These are phyloP conservation scores for Zhuqinia jingwanae DNA, from an alignment of 2,888 invertebrate genomes.

Conservation along the genomic window DNA sequence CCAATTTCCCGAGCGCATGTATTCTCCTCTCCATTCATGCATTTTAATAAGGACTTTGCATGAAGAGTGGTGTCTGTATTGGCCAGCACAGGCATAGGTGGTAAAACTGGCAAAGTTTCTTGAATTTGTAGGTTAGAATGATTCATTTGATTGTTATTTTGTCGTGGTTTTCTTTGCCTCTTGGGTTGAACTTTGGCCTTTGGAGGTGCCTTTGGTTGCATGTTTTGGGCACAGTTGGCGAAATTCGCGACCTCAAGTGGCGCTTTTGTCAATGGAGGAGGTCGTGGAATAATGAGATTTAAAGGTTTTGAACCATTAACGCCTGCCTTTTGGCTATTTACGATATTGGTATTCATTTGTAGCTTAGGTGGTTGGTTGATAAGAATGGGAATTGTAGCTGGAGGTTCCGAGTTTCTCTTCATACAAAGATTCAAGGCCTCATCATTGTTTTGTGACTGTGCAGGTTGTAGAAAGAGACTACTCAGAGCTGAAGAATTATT, in stretches of 20 bases:
- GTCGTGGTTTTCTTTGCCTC: slow-evolving; percentile 46
- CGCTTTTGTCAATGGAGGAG: slow-evolving; percentile 61
- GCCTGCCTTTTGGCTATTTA: neutral
- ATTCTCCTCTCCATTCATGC: slow-evolving; percentile 68
- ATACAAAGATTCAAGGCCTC: slow-evolving; percentile 68
- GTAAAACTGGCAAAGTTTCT: slow-evolving; percentile 14
- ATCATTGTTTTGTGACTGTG: slow-evolving; percentile 22
- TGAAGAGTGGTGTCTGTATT: slow-evolving; percentile 51
- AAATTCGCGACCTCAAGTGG: slow-evolving; percentile 60
- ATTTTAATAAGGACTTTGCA: slow-evolving; percentile 60
- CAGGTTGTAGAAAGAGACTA: neutral
- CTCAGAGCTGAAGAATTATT: neutral
- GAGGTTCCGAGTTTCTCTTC: slow-evolving; percentile 42
- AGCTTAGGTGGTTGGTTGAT: slow-evolving; percentile 3
- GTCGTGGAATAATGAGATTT: slow-evolving; percentile 65
- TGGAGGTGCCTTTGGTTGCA: slow-evolving; percentile 1
- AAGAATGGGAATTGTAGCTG: neutral
- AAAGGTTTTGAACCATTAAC: slow-evolving; percentile 47
- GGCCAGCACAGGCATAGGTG: slow-evolving; percentile 16
- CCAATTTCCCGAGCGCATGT: slow-evolving; percentile 61
- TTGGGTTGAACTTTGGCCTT: slow-evolving; percentile 35
- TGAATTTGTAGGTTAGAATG: slow-evolving; percentile 36
- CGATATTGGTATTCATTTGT: slow-evolving; percentile 23
- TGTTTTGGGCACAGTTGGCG: slow-evolving; percentile 48
- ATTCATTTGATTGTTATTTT: slow-evolving; percentile 47